Evolutionary conservation across 2,113 vertebrate species (phyloP).

Genomic region (Arizona elegans): DNA sequence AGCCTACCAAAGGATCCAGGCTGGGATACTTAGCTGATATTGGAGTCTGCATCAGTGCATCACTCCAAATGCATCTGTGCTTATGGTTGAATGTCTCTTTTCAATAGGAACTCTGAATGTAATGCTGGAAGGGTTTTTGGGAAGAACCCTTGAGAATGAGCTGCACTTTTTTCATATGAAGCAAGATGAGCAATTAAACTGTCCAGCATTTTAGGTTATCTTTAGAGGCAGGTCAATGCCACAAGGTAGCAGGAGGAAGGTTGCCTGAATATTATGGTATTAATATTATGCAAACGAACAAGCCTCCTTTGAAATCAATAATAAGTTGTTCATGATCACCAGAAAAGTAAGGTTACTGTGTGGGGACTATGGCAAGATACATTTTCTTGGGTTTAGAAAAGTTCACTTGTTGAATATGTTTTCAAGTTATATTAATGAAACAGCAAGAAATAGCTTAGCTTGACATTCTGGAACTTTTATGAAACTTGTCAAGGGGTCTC

Average conservation of each 20-base stretch:
- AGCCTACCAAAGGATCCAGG: background rate
- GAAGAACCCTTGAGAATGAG: background rate
- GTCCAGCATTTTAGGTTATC: background rate
- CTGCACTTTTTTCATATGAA: background rate
- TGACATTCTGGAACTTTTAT: background rate
- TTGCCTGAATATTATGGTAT: slow-evolving; percentile 8
- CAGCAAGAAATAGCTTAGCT: background rate
- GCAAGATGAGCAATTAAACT: background rate
- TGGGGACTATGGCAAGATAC: background rate
- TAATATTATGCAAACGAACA: slow-evolving; percentile 21
- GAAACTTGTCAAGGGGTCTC: background rate
- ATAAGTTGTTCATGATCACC: background rate
- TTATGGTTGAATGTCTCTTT: background rate
- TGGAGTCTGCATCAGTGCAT: too few relatives aligned
- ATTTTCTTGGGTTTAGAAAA: background rate
- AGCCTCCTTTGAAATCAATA: background rate
- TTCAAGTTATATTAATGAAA: background rate
- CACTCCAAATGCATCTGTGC: too few relatives aligned
- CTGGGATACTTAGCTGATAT: background rate
- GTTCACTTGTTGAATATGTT: background rate
- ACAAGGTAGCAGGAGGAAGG: background rate
- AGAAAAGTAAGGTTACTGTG: slow-evolving; percentile 8
- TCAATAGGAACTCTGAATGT: background rate
- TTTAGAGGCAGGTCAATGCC: slow-evolving; percentile 2
- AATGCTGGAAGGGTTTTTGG: background rate